Percentiles rank a stretch among this genome's conserved stretches.
Conservation (phyloP, 2,888 invertebrate species). For the Onthophagus sagittarius region DNA sequence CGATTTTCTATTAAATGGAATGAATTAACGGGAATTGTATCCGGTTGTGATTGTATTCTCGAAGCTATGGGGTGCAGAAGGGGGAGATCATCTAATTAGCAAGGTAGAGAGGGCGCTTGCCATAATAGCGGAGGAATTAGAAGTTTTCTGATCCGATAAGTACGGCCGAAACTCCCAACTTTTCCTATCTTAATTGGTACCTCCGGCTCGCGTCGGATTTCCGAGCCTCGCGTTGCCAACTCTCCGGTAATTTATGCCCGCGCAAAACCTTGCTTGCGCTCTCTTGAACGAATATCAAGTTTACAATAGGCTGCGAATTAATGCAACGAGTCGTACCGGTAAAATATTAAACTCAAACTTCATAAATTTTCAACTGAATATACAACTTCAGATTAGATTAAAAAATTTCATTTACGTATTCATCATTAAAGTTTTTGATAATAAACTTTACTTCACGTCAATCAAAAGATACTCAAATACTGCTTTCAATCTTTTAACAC, state of each 20-base stretch:
- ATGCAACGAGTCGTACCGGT: neutral
- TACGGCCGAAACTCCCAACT: neutral
- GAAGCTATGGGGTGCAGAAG: neutral
- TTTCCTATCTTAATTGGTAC: constrained; percentile 13
- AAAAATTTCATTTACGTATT: no score
- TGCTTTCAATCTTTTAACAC: no score
- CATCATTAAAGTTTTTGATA: no score
- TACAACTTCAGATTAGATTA: neutral
- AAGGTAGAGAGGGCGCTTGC: neutral
- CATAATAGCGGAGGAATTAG: constrained; percentile 7
- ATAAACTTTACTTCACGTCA: no score
- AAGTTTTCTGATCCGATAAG: constrained; percentile 13
- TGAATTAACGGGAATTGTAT: neutral
- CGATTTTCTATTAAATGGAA: neutral
- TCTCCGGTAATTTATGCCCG: constrained; percentile 7
- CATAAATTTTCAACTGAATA: neutral
- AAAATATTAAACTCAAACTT: neutral
- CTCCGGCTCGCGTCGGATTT: constrained; percentile 9
- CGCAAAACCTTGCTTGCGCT: neutral
- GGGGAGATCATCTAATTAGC: neutral
- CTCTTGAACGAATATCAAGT: neutral
- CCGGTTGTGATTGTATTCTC: neutral
- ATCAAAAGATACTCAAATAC: no score
- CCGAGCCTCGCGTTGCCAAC: neutral
- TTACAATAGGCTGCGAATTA: neutral